These are phyloP conservation scores for Platycheirus rosarum DNA, from an alignment of 2,888 invertebrate genomes.

Conservation along the genomic window DNA sequence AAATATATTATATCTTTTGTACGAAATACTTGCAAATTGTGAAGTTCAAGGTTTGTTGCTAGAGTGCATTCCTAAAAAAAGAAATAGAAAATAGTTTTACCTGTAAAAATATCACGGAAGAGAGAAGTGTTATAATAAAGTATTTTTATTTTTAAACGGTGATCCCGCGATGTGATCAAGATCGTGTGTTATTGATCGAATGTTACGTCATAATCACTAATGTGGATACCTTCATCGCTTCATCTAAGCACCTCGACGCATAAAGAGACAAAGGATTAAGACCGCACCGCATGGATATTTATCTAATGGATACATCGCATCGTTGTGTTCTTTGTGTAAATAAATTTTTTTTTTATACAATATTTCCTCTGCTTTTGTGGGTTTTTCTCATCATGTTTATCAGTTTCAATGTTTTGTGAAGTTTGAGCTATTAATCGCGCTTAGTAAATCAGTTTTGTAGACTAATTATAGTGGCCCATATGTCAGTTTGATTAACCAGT, in stretches of 20 bases:
- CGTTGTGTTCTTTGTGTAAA: slow-evolving; percentile 54
- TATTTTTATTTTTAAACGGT: slow-evolving; percentile 29
- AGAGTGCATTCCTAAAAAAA: slow-evolving; percentile 40
- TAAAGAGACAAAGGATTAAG: slow-evolving; percentile 70
- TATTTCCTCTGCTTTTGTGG: slow-evolving; percentile 6
- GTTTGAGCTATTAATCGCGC: no score
- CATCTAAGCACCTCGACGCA: slow-evolving; percentile 11
- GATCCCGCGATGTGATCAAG: slow-evolving; percentile 58
- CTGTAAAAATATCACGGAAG: slow-evolving; percentile 28
- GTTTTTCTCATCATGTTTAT: neutral
- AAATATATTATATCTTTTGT: neutral
- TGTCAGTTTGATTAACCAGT: no score
- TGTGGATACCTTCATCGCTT: slow-evolving; percentile 35
- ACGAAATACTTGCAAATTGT: slow-evolving; percentile 47
- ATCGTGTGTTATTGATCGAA: slow-evolving; percentile 60
- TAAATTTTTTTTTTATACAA: slow-evolving; percentile 24
- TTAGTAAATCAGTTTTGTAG: slow-evolving; percentile 45
- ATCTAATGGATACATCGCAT: slow-evolving; percentile 69
- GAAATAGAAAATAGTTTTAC: slow-evolving; percentile 10
- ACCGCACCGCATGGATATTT: slow-evolving; percentile 57
- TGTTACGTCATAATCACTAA: slow-evolving; percentile 67
- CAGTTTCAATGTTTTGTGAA: slow-evolving; percentile 3
- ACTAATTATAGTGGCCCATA: slow-evolving; percentile 56
- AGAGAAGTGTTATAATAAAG: slow-evolving; percentile 20
- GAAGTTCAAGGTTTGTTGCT: slow-evolving; percentile 64